These are phyloP conservation scores for Ophioderma brevispina DNA, from an alignment of 35 echinoderm and acorn worm species.

Conservation along the genomic window DNA sequence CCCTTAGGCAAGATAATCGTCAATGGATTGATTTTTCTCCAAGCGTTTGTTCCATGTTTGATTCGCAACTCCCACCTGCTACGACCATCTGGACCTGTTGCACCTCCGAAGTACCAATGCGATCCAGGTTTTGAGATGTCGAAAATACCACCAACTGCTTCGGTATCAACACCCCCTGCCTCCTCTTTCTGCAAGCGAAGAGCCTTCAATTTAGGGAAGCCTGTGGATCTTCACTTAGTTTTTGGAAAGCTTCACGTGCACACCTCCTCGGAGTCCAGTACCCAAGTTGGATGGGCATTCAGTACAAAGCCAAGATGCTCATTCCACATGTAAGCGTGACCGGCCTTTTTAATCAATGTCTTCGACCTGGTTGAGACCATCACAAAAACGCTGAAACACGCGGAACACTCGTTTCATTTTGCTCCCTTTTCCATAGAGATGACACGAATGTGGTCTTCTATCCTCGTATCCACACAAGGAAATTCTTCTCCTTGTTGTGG, in stretches of 20 bases:
- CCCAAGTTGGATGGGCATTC: conserved; percentile 96
- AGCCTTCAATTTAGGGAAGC: conserved; percentile 82
- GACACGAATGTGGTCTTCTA: conserved; percentile 94
- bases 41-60: conserved; percentile 85
- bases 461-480: conserved; percentile 98
- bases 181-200: conserved; percentile 87
- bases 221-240: conserved; percentile 67
- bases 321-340: conserved; percentile 97
- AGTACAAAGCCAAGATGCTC: conserved; percentile 97
- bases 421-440: conserved; percentile 96
- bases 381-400: conserved; percentile 93
- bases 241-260: conserved; percentile 90
- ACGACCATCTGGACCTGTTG: conserved; percentile 86
- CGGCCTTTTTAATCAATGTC: conserved; percentile 75
- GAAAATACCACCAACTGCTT: conserved; percentile 94
- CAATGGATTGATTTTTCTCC: conserved; percentile 73
- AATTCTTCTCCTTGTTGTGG: conserved; percentile 96
- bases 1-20: conserved; percentile 65
- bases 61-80: conserved; percentile 80
- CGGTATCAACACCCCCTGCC: conserved; percentile 96
- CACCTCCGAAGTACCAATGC: conserved; percentile 92
- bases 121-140: conserved; percentile 97
- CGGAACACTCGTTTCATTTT: conserved; percentile 85
- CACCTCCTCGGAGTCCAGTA: conserved; percentile 91
- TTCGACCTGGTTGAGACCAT: conserved; percentile 89